Evolutionary conservation across 2,113 vertebrate genomes (phyloP).

Genomic region (Nothobranchius kuhntae): DNA sequence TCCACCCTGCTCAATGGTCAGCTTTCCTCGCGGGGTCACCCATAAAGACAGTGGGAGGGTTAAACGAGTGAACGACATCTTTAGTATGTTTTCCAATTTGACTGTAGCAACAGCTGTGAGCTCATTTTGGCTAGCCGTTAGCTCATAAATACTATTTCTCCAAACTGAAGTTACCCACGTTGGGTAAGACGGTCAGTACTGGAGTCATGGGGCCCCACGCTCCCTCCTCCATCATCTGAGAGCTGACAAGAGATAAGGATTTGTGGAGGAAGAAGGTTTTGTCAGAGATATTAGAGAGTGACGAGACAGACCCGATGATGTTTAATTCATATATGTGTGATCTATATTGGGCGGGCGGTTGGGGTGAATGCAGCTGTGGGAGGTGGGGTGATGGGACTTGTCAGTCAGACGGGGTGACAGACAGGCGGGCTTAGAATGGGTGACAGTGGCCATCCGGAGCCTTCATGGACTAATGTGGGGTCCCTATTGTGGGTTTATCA

Average conservation of each 20-base stretch:
- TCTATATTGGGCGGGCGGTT: background rate
- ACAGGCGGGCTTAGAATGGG: slow-evolving; percentile 70
- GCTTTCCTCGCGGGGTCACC: no score
- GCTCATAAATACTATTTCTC: no score
- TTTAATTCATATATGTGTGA: slow-evolving; percentile 9
- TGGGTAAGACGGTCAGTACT: no score
- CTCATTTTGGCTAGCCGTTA: no score
- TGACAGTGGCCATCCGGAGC: slow-evolving; percentile 63
- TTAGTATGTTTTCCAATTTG: no score
- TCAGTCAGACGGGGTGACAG: slow-evolving; percentile 70
- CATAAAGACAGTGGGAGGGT: no score
- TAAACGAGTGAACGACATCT: no score
- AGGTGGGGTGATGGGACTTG: slow-evolving; percentile 50
- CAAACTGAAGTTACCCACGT: no score
- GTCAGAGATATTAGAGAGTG: slow-evolving; percentile 42
- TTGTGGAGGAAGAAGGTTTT: slow-evolving; percentile 25
- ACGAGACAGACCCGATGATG: slow-evolving; percentile 26
- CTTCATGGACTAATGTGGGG: slow-evolving; percentile 55
- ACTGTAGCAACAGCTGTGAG: no score
- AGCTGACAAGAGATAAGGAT: background rate
- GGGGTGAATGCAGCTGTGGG: slow-evolving; percentile 20
- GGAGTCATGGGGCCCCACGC: no score
- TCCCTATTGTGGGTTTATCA: slow-evolving; percentile 78
- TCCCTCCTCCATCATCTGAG: no score
- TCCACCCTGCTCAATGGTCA: no score